phyloP scores from a whole-genome alignment of 2,113 vertebrate genomes.

The Cebidichthys violaceus region DNA sequence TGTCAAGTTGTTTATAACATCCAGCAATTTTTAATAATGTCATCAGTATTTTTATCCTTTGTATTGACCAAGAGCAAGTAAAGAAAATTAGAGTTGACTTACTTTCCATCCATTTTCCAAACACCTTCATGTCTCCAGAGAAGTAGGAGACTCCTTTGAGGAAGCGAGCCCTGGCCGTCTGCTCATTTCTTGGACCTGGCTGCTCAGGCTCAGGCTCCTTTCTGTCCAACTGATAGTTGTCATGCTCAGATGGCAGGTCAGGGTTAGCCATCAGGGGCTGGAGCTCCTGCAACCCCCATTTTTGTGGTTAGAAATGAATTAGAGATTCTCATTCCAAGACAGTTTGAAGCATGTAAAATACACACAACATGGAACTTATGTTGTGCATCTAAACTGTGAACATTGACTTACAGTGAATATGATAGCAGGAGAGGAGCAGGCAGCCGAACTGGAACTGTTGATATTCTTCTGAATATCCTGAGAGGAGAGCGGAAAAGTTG shows the following conservation, averaged over 20 bases:
- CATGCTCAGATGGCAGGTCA: constrained; percentile 8
- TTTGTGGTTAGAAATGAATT: background rate
- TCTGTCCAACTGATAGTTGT: constrained; percentile 1
- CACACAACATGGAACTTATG: background rate
- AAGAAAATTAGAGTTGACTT: constrained; percentile 18
- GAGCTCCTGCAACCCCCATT: constrained; percentile 68
- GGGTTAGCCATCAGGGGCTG: constrained; percentile 77
- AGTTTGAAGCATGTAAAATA: background rate
- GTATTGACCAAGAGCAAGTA: background rate
- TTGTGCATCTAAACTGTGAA: background rate
- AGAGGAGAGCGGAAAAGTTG: background rate
- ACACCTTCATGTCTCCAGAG: constrained; percentile 81
- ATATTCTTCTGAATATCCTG: constrained; percentile 69
- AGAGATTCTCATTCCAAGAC: background rate
- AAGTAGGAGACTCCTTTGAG: constrained; percentile 76
- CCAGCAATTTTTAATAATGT: background rate
- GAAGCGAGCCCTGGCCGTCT: constrained; percentile 55
- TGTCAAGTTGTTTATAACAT: background rate
- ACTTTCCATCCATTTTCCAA: constrained; percentile 86
- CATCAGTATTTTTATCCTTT: background rate
- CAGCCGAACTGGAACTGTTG: constrained; percentile 15
- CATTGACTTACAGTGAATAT: constrained; percentile 49
- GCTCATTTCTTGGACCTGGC: background rate
- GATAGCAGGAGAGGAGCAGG: background rate
- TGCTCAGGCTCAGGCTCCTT: background rate